A percentile compares a stretch with the other conserved stretches of the same genome.
Evolutionary conservation across 2,888 invertebrate genomes (phyloP).

Genomic region (Leistus spinibarbis): DNA sequence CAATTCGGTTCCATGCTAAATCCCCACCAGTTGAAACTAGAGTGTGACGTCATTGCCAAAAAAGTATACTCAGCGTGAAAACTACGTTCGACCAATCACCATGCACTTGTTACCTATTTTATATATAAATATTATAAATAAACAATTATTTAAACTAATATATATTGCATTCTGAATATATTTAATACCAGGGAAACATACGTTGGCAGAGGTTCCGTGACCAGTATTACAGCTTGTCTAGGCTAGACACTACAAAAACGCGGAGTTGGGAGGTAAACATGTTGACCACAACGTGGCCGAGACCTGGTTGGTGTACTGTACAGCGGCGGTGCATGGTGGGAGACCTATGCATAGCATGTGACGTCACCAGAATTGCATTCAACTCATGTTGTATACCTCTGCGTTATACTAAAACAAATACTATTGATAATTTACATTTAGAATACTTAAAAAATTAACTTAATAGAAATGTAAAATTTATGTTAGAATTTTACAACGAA

Average conservation of each 20-base stretch:
- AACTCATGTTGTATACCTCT: no score
- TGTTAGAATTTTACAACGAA: no score
- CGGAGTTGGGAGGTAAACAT: conserved; percentile 3
- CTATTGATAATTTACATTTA: no score
- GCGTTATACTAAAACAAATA: no score
- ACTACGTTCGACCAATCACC: conserved; percentile 13
- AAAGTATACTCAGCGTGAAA: conserved; percentile 16
- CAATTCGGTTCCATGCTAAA: background rate
- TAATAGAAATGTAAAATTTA: no score
- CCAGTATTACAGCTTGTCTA: conserved; percentile 45
- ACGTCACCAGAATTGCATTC: background rate
- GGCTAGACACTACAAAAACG: conserved; percentile 31
- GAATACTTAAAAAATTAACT: no score
- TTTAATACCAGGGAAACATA: conserved; percentile 54
- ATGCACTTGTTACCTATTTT: conserved; percentile 15
- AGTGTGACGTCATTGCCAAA: conserved; percentile 34
- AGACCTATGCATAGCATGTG: conserved; percentile 13
- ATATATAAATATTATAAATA: conserved; percentile 49
- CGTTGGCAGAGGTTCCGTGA: conserved; percentile 44
- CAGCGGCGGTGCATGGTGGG: conserved; percentile 5
- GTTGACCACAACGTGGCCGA: background rate
- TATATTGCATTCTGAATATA: conserved; percentile 58
- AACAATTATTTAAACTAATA: conserved; percentile 57
- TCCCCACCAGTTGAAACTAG: background rate
- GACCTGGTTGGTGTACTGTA: background rate